Conservation (phyloP, 2,113 vertebrate species). For the Dunckerocampus dactyliophorus region DNA sequence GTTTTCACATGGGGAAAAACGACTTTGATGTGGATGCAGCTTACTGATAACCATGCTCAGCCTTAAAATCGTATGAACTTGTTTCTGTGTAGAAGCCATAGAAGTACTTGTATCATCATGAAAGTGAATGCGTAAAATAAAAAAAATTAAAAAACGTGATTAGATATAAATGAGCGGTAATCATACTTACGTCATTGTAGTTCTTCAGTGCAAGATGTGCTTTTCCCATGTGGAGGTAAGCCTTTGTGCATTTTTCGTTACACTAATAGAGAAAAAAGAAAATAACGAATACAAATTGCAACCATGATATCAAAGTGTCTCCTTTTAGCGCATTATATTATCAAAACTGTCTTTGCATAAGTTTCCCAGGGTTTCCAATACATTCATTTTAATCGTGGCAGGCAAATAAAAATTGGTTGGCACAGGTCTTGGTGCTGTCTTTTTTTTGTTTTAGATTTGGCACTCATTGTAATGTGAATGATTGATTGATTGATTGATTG, state of each 20-base stretch:
- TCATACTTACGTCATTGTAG: constrained; percentile 75
- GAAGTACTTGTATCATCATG: background rate
- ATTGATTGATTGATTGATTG: too few species aligned
- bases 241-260: constrained; percentile 81
- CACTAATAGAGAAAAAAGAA: constrained; percentile 73
- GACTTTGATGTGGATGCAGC: background rate
- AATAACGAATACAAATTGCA: constrained; percentile 9
- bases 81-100: background rate
- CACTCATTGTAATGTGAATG: too few species aligned
- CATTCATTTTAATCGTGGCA: too few species aligned
- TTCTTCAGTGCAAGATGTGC: constrained; percentile 77
- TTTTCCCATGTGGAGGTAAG: constrained; percentile 86
- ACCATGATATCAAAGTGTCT: background rate
- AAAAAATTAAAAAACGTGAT: background rate
- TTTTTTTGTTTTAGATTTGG: too few species aligned
- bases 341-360: too few species aligned
- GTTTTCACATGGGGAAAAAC: background rate
- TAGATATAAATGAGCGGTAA: constrained; percentile 17
- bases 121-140: background rate
- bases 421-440: too few species aligned
- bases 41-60: background rate
- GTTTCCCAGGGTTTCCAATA: too few species aligned
- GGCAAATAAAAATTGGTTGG: too few species aligned
- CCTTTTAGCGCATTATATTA: background rate
- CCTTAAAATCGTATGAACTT: background rate